Evolutionary conservation across 2,888 invertebrate genomes (phyloP).

Genomic region (Empis livida): DNA sequence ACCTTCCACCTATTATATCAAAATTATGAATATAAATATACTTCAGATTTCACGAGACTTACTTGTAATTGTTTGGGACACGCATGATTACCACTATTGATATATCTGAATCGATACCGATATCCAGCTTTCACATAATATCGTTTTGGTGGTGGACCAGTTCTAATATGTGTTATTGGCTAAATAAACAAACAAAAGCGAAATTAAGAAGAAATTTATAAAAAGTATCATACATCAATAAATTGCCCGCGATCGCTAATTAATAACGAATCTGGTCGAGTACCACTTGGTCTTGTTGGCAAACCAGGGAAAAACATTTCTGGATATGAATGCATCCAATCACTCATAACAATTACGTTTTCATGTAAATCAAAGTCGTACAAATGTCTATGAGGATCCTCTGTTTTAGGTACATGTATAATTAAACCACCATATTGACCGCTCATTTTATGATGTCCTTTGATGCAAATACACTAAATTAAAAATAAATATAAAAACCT

Average conservation of each 20-base stretch:
- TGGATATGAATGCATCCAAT: constrained; percentile 60
- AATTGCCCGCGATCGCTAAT: constrained; percentile 26
- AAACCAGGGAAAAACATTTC: constrained; percentile 24
- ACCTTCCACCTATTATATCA: constrained; percentile 19
- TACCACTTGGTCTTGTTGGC: constrained; percentile 14
- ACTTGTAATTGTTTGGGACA: constrained; percentile 29
- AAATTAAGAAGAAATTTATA: not conserved
- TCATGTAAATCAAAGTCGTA: constrained; percentile 62
- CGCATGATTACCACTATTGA: constrained; percentile 26
- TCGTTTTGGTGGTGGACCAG: constrained; percentile 15
- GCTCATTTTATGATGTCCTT: constrained; percentile 63
- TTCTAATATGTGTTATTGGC: not conserved
- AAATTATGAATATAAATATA: too few relatives aligned
- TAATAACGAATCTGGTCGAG: constrained; percentile 20
- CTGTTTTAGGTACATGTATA: constrained; percentile 48
- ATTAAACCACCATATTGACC: constrained; percentile 66
- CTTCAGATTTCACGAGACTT: not conserved
- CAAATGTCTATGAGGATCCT: constrained; percentile 43
- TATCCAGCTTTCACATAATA: constrained; percentile 11
- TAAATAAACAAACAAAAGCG: not conserved
- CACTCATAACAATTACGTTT: constrained; percentile 58
- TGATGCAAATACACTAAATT: too few relatives aligned
- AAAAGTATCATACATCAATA: constrained; percentile 12
- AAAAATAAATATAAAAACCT: too few relatives aligned
- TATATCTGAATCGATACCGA: constrained; percentile 28